Evolutionary conservation across 2,797 vertebrate genomes (phyloP).

Genomic region (Liparis tanakae): DNA sequence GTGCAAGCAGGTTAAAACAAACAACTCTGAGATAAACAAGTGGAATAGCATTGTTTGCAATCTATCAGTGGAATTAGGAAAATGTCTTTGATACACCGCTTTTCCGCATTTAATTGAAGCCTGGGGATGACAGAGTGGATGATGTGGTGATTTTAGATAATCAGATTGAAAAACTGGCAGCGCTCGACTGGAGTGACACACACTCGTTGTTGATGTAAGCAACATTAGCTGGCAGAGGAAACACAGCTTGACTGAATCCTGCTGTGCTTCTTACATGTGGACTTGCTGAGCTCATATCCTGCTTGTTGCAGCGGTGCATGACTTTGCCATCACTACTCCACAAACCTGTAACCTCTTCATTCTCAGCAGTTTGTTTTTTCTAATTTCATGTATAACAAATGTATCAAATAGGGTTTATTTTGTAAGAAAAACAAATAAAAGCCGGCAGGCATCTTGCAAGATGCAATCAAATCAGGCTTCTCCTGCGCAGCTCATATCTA

Average conservation of each 20-base stretch:
- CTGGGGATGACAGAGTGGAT: background rate
- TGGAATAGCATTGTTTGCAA: background rate
- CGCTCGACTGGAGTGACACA: slow-evolving; percentile 35
- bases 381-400: background rate
- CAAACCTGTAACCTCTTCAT: slow-evolving; percentile 1
- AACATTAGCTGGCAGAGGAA: slow-evolving; percentile 71
- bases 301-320: slow-evolving; percentile 59
- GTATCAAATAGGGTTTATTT: background rate
- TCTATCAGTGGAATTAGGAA: background rate
- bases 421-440: background rate
- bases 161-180: slow-evolving; percentile 18
- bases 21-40: background rate
- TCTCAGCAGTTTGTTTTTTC: background rate
- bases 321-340: slow-evolving; percentile 26
- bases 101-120: background rate
- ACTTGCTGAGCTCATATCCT: slow-evolving; percentile 77
- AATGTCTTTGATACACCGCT: background rate
- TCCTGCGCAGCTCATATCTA: background rate
- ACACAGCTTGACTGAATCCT: slow-evolving; percentile 62
- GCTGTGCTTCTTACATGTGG: slow-evolving; percentile 66
- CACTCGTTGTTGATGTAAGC: slow-evolving; percentile 63
- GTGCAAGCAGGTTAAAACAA: slow-evolving; percentile 6
- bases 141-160: slow-evolving; percentile 30
- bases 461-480: background rate
- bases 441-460: background rate